Conservation (phyloP, 2,113 vertebrate genomes). For the Cebus imitator region DNA sequence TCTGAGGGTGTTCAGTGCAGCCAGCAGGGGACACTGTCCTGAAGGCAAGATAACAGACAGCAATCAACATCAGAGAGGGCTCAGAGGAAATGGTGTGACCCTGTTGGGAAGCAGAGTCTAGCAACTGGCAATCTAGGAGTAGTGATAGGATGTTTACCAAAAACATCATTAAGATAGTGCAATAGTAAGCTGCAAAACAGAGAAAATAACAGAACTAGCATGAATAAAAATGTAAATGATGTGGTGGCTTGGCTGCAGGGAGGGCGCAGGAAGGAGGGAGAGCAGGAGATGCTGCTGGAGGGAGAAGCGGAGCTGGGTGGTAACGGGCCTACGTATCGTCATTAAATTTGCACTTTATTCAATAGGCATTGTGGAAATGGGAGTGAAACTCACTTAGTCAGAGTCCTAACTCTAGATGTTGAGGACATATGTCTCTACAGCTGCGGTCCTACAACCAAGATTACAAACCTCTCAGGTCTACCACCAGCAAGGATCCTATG, state of each 20-base stretch:
- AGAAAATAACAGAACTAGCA: background rate
- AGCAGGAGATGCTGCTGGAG: accelerated
- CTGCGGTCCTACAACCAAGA: background rate
- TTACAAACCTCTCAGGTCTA: background rate
- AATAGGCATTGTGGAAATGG: background rate
- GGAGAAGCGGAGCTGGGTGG: background rate
- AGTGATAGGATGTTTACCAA: background rate
- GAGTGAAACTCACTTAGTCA: background rate
- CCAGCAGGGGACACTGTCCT: background rate
- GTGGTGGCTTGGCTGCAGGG: background rate
- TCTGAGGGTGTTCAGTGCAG: background rate
- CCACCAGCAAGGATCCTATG: background rate
- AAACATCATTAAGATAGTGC: background rate
- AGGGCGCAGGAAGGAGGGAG: background rate
- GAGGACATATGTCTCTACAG: background rate
- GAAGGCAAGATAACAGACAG: background rate
- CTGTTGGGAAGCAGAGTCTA: background rate
- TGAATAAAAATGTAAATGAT: background rate
- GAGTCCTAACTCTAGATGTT: background rate
- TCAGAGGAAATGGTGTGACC: background rate
- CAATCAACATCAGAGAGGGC: background rate
- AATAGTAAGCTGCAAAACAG: background rate
- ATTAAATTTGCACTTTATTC: background rate
- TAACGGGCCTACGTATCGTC: too few species aligned
- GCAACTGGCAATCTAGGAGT: background rate